Evolutionary conservation across 1,140 invertebrate genomes (phyloP).

Genomic region (Teleopsis dalmanni): DNA sequence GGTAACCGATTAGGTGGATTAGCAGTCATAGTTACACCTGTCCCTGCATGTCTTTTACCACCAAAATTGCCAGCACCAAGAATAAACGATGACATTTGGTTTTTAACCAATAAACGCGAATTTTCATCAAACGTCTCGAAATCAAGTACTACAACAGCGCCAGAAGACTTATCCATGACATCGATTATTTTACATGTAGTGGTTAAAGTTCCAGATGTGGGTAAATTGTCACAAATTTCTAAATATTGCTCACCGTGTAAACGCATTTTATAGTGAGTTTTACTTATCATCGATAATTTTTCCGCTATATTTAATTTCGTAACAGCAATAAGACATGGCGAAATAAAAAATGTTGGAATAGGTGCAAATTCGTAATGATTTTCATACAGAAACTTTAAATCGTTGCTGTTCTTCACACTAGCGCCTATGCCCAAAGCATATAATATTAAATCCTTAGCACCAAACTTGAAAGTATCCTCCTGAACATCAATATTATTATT

Average conservation of each 20-base stretch:
- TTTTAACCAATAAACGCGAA: constrained; percentile 57
- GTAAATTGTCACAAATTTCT: constrained; percentile 73
- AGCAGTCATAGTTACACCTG: constrained; percentile 55
- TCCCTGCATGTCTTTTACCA: constrained; percentile 63
- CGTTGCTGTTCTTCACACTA: constrained; percentile 57
- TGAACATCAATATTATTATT: constrained; percentile 19
- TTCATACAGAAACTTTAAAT: constrained; percentile 87
- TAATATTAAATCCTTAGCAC: constrained; percentile 71
- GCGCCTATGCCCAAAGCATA: constrained; percentile 91
- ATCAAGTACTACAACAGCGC: constrained; percentile 71
- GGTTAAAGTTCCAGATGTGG: constrained; percentile 60
- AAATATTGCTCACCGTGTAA: constrained; percentile 95
- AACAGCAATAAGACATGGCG: constrained; percentile 60
- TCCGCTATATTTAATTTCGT: constrained; percentile 47
- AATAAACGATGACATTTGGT: constrained; percentile 64
- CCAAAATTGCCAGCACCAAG: constrained; percentile 83
- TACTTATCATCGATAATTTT: constrained; percentile 54
- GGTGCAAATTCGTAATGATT: constrained; percentile 74
- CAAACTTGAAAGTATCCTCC: constrained; percentile 54
- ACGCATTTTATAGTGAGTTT: constrained; percentile 71
- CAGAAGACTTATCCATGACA: constrained; percentile 89
- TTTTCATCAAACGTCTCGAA: constrained; percentile 68
- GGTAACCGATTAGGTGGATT: constrained; percentile 65
- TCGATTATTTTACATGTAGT: constrained; percentile 67
- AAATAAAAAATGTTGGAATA: constrained; percentile 80